These are phyloP conservation scores for Benitochromis conjunctus DNA, from an alignment of 2,113 vertebrate genomes.

Conservation along the genomic window DNA sequence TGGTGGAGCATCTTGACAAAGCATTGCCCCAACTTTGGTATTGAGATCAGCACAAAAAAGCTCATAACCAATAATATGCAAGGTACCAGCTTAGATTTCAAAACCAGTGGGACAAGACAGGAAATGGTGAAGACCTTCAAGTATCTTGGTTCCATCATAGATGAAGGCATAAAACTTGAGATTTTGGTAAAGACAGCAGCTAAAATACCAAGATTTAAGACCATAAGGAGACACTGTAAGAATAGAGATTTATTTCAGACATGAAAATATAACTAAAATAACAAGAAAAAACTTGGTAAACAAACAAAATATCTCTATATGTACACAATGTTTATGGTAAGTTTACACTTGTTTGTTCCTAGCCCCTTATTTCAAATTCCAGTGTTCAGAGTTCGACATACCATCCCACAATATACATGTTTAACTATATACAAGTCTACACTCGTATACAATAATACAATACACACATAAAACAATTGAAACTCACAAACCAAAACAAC, in stretches of 20 bases:
- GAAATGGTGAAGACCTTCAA: not conserved
- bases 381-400: accelerated
- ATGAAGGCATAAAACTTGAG: not conserved
- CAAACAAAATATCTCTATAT: no score
- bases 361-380: not conserved
- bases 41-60: no score
- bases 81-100: not conserved
- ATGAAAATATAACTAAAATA: no score
- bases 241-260: no score
- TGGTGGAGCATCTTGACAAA: not conserved
- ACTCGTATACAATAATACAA: not conserved
- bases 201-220: not conserved
- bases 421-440: not conserved
- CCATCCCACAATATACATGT: not conserved
- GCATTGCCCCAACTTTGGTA: not conserved
- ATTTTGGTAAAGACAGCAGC: not conserved
- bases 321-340: not conserved
- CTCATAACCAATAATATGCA: not conserved
- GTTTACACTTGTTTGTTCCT: not conserved
- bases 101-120: not conserved
- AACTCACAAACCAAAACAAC: not conserved
- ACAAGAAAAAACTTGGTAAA: no score
- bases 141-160: not conserved
- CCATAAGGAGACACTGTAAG: not conserved
- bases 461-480: not conserved